phyloP scores from a whole-genome alignment of 2,797 vertebrate species.

The Lagothrix lagotricha region DNA sequence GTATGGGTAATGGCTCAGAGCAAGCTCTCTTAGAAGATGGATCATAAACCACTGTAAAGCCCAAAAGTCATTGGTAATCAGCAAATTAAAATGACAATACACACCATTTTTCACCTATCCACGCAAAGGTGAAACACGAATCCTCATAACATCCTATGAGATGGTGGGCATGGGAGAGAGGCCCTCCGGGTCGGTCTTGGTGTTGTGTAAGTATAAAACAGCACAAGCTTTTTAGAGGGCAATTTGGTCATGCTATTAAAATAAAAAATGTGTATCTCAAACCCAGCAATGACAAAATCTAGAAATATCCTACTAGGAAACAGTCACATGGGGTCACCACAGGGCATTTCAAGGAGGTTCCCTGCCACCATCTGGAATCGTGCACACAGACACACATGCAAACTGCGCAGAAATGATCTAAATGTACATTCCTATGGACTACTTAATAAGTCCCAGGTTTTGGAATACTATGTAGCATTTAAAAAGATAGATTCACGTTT shows the following conservation, averaged over 20 bases:
- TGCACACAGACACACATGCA: background rate
- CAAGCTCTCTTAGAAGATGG: conserved; percentile 1
- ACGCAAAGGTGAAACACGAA: background rate
- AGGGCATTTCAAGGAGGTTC: conserved; percentile 57
- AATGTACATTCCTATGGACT: background rate
- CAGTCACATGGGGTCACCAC: background rate
- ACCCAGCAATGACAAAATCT: conserved; percentile 36
- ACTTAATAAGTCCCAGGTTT: background rate
- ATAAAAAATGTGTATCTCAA: conserved; percentile 24
- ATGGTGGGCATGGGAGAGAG: background rate
- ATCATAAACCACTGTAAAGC: background rate
- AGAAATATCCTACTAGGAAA: conserved; percentile 57
- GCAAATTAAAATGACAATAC: conserved; percentile 17
- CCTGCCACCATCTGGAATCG: background rate
- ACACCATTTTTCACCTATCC: background rate
- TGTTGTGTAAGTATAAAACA: background rate
- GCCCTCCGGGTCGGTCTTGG: background rate
- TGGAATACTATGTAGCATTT: background rate
- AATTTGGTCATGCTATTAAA: background rate
- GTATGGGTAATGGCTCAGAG: conserved; percentile 31
- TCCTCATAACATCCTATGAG: background rate
- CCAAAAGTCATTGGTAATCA: background rate
- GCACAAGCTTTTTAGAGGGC: background rate
- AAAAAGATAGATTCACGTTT: background rate
- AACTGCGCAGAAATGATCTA: background rate